Evolutionary conservation across 1,140 invertebrate species (phyloP).

Genomic region (Danaus plexippus): DNA sequence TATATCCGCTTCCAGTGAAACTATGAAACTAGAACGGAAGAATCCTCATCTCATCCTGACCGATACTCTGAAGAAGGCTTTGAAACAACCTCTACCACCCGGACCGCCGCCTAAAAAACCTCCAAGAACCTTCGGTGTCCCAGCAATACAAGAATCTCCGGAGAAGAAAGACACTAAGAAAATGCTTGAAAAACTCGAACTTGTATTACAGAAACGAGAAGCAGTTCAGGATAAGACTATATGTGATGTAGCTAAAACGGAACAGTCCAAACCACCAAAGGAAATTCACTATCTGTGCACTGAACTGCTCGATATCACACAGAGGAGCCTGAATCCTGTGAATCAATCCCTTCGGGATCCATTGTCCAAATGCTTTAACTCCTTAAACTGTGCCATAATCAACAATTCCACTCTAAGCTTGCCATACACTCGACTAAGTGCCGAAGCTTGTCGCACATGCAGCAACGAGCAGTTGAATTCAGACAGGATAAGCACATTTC

Average conservation of each 20-base stretch:
- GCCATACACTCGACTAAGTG: slow-evolving; percentile 56
- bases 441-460: slow-evolving; percentile 28
- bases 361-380: slow-evolving; percentile 71
- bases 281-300: slow-evolving; percentile 70
- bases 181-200: slow-evolving; percentile 75
- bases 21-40: slow-evolving; percentile 52
- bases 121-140: slow-evolving; percentile 73
- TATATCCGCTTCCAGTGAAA: slow-evolving; percentile 54
- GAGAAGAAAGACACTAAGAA: slow-evolving; percentile 68
- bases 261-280: slow-evolving; percentile 46
- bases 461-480: slow-evolving; percentile 31
- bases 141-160: slow-evolving; percentile 33
- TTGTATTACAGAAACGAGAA: slow-evolving; percentile 70
- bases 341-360: slow-evolving; percentile 40
- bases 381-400: slow-evolving; percentile 67
- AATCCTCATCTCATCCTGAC: slow-evolving; percentile 65
- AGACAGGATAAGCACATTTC: slow-evolving; percentile 28
- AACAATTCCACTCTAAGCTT: slow-evolving; percentile 52
- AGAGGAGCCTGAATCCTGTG: slow-evolving; percentile 41
- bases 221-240: slow-evolving; percentile 33
- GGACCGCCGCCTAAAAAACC: slow-evolving; percentile 82
- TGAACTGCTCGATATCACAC: slow-evolving; percentile 56
- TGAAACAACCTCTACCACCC: slow-evolving; percentile 75
- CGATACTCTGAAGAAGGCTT: slow-evolving; percentile 74
- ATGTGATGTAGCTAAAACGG: slow-evolving; percentile 36